Conservation (phyloP, 2,113 vertebrate genomes). For the Pungitius pungitius region DNA sequence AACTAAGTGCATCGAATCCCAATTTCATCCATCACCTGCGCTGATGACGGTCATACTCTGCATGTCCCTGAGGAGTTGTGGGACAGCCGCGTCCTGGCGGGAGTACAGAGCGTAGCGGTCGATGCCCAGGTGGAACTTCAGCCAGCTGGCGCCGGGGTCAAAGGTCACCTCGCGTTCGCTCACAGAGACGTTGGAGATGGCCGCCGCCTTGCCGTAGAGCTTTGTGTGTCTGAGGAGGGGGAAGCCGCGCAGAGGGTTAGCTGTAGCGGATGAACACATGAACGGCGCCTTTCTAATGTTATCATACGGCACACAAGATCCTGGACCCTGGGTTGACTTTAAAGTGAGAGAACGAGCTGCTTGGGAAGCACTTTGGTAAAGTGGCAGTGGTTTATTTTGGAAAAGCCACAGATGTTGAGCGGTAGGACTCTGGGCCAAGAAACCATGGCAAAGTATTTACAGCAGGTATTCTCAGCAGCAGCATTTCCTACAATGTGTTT, state of each 20-base stretch:
- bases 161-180: slow-evolving; percentile 71
- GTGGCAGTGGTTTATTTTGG: slow-evolving; percentile 19
- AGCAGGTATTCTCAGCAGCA: slow-evolving; percentile 10
- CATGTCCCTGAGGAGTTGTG: slow-evolving; percentile 85
- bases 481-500: slow-evolving; percentile 12
- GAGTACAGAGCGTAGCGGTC: slow-evolving; percentile 87
- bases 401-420: slow-evolving; percentile 3
- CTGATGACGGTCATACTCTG: slow-evolving; percentile 74
- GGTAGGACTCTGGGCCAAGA: not conserved
- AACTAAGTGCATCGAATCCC: not conserved
- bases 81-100: slow-evolving; percentile 77
- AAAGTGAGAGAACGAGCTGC: no score
- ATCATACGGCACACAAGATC: no score
- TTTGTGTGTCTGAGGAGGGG: slow-evolving; percentile 73
- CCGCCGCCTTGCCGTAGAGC: slow-evolving; percentile 70
- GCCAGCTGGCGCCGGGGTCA: slow-evolving; percentile 85
- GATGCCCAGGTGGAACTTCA: slow-evolving; percentile 93
- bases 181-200: slow-evolving; percentile 70
- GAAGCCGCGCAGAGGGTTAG: not conserved
- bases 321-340: no score
- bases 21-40: slow-evolving; percentile 79
- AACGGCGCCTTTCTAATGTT: no score
- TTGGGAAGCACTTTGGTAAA: slow-evolving; percentile 1
- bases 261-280: no score
- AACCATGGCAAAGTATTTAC: slow-evolving; percentile 11